These are phyloP conservation scores for Piprites chloris DNA, from an alignment of 2,113 vertebrate genomes.

Conservation along the genomic window DNA sequence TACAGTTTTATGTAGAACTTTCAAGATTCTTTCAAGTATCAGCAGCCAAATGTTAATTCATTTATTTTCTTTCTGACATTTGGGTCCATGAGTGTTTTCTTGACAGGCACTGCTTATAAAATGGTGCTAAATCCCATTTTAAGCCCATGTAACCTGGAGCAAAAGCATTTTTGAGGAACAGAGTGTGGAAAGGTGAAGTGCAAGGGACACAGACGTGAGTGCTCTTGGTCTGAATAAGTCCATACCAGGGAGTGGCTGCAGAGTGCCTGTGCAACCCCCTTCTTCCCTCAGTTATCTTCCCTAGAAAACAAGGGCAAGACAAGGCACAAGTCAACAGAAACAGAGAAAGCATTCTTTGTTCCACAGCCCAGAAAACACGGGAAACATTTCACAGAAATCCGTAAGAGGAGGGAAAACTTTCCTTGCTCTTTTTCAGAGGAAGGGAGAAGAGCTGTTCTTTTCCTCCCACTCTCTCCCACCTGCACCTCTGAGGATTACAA, in stretches of 20 bases:
- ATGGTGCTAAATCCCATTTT: not conserved
- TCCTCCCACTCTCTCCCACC: not conserved
- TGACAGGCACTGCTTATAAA: not conserved
- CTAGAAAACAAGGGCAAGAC: not conserved
- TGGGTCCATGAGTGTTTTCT: not conserved
- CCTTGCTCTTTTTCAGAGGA: not conserved
- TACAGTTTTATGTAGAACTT: not conserved
- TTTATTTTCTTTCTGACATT: not conserved
- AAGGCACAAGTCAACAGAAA: not conserved
- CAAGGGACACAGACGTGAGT: not conserved
- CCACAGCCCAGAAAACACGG: not conserved
- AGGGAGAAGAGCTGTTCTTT: not conserved
- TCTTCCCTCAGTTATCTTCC: not conserved
- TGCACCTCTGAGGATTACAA: not conserved
- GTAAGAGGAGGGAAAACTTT: not conserved
- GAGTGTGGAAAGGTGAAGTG: not conserved
- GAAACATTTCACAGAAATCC: not conserved
- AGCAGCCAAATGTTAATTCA: not conserved
- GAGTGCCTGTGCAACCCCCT: not conserved
- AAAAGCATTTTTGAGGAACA: not conserved
- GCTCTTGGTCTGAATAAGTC: accelerated
- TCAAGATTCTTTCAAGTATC: not conserved
- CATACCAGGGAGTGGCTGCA: accelerated
- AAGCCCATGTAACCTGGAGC: not conserved
- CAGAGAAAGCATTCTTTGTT: not conserved